Percentiles rank a stretch among this genome's conserved stretches.
phyloP scores from a whole-genome alignment of 2,113 vertebrate genomes.

The Xerus inauris region DNA sequence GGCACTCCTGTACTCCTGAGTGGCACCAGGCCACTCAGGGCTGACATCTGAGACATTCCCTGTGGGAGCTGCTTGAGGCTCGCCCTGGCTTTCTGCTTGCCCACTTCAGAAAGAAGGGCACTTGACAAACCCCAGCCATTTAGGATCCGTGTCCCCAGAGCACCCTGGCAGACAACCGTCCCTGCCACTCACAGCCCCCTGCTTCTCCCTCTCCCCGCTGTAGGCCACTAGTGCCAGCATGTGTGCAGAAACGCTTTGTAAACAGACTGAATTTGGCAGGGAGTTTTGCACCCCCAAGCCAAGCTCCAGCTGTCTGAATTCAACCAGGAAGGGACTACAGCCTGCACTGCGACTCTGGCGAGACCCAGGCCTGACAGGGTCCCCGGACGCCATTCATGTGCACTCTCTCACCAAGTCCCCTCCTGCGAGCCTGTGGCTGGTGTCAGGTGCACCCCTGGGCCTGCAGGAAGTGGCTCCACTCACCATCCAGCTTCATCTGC shows the following conservation, averaged over 20 bases:
- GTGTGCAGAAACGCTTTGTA: rapidly evolving
- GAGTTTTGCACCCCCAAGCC: too few species aligned
- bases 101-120: neutral
- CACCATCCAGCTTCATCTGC: slow-evolving; percentile 95
- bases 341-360: rapidly evolving
- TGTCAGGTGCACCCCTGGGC: too few species aligned
- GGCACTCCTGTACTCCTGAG: too few species aligned
- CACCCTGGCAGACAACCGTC: neutral
- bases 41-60: neutral
- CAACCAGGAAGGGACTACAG: neutral
- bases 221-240: rapidly evolving
- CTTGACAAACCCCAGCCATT: neutral
- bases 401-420: too few species aligned
- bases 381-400: neutral
- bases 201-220: neutral
- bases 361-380: neutral
- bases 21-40: neutral
- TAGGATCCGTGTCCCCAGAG: rapidly evolving
- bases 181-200: rapidly evolving
- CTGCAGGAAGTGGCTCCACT: neutral
- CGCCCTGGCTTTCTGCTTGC: rapidly evolving
- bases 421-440: too few species aligned
- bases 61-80: neutral
- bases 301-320: neutral
- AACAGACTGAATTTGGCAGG: neutral